Evolutionary conservation across 1,140 invertebrate species (phyloP).

Genomic region (Dendroctonus valens): DNA sequence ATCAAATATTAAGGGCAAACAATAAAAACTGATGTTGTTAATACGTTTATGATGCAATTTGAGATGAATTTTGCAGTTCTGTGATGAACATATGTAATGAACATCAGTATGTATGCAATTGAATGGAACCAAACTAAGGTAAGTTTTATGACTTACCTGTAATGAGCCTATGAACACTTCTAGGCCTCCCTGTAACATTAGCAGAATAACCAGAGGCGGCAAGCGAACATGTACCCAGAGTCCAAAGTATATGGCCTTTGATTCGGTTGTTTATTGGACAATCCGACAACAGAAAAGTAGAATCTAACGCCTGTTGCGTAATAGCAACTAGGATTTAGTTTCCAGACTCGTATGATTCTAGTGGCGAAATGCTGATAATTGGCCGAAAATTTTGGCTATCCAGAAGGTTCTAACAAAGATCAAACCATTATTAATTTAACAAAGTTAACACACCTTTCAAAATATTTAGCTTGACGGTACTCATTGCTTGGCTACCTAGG

Average conservation of each 20-base stretch:
- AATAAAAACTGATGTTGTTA: too few relatives aligned
- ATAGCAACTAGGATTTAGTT: constrained; percentile 89
- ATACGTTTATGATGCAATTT: too few relatives aligned
- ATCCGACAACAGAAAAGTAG: constrained; percentile 75
- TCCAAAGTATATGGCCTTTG: constrained; percentile 47
- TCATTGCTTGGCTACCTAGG: constrained; percentile 73
- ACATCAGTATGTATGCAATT: too few relatives aligned
- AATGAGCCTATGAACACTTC: constrained; percentile 81
- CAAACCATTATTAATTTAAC: not conserved
- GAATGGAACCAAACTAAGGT: too few relatives aligned
- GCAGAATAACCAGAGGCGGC: constrained; percentile 92
- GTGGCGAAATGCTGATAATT: constrained; percentile 81
- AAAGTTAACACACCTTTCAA: not conserved
- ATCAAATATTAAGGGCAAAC: too few relatives aligned
- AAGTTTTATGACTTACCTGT: constrained; percentile 50
- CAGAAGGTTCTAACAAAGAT: constrained; percentile 69
- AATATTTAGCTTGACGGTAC: constrained; percentile 72
- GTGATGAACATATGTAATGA: too few relatives aligned
- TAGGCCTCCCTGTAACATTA: constrained; percentile 77
- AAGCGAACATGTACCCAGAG: constrained; percentile 83
- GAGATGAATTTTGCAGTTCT: too few relatives aligned
- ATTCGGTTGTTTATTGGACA: constrained; percentile 46
- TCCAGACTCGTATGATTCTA: constrained; percentile 76
- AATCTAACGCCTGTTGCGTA: constrained; percentile 87
- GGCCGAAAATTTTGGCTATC: constrained; percentile 85